phyloP scores from a whole-genome alignment of 2,888 invertebrate genomes.

The Harpalus rubripes region DNA sequence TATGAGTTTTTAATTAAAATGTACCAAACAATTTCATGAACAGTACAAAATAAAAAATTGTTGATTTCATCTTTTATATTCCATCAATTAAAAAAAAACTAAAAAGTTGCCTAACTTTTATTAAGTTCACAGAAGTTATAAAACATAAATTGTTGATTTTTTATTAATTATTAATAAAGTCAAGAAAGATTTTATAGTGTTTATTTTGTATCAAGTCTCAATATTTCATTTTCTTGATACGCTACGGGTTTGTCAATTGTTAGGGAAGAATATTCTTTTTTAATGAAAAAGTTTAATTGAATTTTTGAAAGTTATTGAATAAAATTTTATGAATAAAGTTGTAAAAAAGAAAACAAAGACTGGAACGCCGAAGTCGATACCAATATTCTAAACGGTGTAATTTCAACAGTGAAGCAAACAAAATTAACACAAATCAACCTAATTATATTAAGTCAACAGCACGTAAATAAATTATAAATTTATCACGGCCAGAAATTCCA shows the following conservation, averaged over 20 bases:
- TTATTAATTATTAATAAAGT: slow-evolving; percentile 23
- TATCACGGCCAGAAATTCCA: slow-evolving; percentile 21
- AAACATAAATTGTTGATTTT: slow-evolving; percentile 3
- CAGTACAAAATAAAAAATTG: slow-evolving; percentile 19
- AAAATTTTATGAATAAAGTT: slow-evolving; percentile 46
- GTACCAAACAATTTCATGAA: slow-evolving; percentile 27
- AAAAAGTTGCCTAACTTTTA: neutral
- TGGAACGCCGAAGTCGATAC: slow-evolving; percentile 13
- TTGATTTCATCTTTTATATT: slow-evolving; percentile 1
- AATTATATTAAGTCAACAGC: slow-evolving; percentile 39
- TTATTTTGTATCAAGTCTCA: slow-evolving; percentile 12
- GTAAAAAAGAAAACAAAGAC: slow-evolving; percentile 20
- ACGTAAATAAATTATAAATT: slow-evolving; percentile 24
- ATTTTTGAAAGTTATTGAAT: slow-evolving; percentile 31
- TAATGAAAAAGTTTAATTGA: slow-evolving; percentile 48
- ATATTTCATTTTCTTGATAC: slow-evolving; percentile 22
- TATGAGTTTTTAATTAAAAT: slow-evolving; percentile 24
- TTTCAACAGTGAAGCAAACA: slow-evolving; percentile 11
- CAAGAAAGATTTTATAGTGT: slow-evolving; percentile 7
- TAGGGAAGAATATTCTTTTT: slow-evolving; percentile 18
- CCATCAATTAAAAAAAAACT: neutral
- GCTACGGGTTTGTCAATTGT: slow-evolving; percentile 12
- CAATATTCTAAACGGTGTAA: slow-evolving; percentile 12
- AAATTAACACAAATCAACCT: slow-evolving; percentile 37
- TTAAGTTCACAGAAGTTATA: slow-evolving; percentile 2